Conservation (phyloP, 2,888 invertebrate genomes). For the Leucania comma region DNA sequence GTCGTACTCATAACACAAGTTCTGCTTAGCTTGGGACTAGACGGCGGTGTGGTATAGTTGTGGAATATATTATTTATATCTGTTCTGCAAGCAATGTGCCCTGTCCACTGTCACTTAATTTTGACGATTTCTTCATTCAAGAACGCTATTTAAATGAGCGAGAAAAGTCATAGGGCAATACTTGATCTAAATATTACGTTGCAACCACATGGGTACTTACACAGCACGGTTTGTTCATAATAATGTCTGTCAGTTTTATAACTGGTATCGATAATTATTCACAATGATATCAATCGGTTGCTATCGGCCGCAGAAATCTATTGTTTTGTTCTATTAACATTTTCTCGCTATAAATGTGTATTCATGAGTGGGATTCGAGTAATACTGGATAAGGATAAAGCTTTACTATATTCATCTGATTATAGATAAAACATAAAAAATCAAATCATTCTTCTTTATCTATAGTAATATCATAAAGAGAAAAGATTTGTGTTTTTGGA, state of each 20-base stretch:
- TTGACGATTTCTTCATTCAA: too few relatives aligned
- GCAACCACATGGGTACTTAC: constrained; percentile 19
- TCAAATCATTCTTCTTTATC: too few relatives aligned
- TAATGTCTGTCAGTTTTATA: constrained; percentile 66
- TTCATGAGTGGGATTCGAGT: constrained; percentile 47
- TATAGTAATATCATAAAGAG: too few relatives aligned
- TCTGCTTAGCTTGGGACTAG: too few relatives aligned
- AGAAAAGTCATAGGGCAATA: background rate
- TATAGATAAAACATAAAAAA: too few relatives aligned
- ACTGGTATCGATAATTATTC: constrained; percentile 80
- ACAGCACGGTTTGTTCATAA: constrained; percentile 44
- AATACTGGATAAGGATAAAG: constrained; percentile 51
- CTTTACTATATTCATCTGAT: background rate
- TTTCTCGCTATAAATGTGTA: constrained; percentile 73
- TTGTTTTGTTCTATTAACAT: constrained; percentile 75
- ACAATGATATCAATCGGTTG: constrained; percentile 74
- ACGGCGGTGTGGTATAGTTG: too few relatives aligned
- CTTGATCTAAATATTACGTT: background rate
- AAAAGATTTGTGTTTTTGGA: too few relatives aligned
- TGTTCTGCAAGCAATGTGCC: too few relatives aligned
- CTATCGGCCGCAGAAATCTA: constrained; percentile 70
- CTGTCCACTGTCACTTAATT: too few relatives aligned
- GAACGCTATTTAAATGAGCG: background rate
- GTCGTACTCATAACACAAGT: too few relatives aligned
- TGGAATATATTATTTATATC: too few relatives aligned